These are phyloP conservation scores for Lucilia cuprina DNA, from an alignment of 1,140 invertebrate species.

Conservation along the genomic window DNA sequence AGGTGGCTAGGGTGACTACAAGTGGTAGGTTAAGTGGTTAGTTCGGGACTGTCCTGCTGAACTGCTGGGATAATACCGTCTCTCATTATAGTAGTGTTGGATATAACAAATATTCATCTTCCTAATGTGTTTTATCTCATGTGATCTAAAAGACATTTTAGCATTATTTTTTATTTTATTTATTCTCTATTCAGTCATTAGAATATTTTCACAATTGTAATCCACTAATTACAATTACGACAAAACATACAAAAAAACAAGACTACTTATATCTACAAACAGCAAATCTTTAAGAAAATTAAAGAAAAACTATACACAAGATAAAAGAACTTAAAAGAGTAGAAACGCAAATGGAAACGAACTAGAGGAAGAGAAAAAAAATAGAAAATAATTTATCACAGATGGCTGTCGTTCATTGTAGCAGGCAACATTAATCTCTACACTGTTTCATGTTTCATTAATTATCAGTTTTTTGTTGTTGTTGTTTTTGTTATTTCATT, in stretches of 20 bases:
- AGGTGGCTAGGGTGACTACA: no score
- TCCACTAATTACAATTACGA: slow-evolving; percentile 11
- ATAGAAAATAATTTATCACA: slow-evolving; percentile 3
- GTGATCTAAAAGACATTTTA: neutral
- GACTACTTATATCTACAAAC: neutral
- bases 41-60: no score
- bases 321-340: neutral
- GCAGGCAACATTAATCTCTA: slow-evolving; percentile 10
- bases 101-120: no score
- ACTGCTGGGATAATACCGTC: no score
- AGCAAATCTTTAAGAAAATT: neutral
- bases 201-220: neutral
- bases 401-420: neutral
- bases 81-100: no score
- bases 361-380: neutral
- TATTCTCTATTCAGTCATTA: neutral
- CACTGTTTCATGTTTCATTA: slow-evolving; percentile 14
- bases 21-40: no score
- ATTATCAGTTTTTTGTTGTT: neutral
- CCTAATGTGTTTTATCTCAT: neutral
- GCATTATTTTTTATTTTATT: neutral
- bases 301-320: neutral
- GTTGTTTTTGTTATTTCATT: neutral
- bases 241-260: neutral
- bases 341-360: neutral